Base-by-base conservation (phyloP, 2,888 invertebrate species). In the Drosophila meridionalis region DNA sequence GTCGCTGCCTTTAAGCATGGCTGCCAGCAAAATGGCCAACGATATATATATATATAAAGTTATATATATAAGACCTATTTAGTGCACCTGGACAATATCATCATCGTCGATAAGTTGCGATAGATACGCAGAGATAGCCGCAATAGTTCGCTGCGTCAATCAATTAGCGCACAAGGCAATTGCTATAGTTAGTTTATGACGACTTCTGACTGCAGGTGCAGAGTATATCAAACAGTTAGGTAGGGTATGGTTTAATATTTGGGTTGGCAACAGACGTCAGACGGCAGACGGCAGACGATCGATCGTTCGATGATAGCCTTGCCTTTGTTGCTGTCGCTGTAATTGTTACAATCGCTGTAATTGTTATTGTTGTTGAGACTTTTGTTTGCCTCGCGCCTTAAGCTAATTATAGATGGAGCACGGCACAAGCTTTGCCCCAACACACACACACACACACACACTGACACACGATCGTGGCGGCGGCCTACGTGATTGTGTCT, bases 401-500 rank as follows among this genome's bases (percentile, higher is more conserved):
- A 58, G 83, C 85, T 85, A 89, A 85, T 85, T 84, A 89, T 89
- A 89, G 85, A 72, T 64, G 52, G 59, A 73, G 66, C 77, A 64
- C 58, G 71, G 67, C 76, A 57, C 64, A 63, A 58, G 74, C 77
- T 80, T 76, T 80, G 70, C 76, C 66, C 68, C 64, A 61, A 48
- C 8, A 9, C 48, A n/a, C 32, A 69, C 71, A 64, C 57, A 63
- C 32, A 65, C 14, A 3, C 7, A 42, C n/a, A 42, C 11, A 12
- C 6, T 53, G 60, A 52, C 73, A 47, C 36, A 52, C 52, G 56
- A 14, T 68, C 59, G 61, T 45, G 32, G 56, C 26, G 62, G 34
- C 71, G 86, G 88, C 60, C 70, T 88, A 88, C 81, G 90, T 86
- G 86, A 82, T 90, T 87, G 80, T 76, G 83, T 88, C 74, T 83